Percentiles rank a stretch among this genome's conserved stretches.
Conservation (phyloP, 2,113 vertebrate genomes). For the Zapus hudsonius region DNA sequence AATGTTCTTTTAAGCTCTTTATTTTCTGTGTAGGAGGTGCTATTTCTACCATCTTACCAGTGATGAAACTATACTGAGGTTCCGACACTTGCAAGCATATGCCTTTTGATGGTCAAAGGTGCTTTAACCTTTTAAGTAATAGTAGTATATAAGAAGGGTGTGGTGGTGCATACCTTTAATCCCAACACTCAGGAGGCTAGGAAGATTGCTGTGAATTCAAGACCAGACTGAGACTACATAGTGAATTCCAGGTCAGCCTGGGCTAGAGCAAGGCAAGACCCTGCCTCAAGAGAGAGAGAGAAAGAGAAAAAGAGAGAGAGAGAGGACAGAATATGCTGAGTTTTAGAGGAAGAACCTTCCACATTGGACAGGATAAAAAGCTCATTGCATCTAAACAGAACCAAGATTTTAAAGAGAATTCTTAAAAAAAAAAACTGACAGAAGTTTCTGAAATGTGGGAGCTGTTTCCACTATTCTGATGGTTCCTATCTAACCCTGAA, state of each 20-base stretch:
- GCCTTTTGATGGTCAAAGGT: not conserved
- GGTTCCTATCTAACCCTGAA: not conserved
- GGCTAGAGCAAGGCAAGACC: no score
- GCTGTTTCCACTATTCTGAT: not conserved
- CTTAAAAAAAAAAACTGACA: not conserved
- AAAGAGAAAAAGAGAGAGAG: no score
- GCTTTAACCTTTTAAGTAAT: constrained; percentile 6
- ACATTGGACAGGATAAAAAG: not conserved
- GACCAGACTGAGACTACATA: no score
- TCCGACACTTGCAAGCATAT: not conserved
- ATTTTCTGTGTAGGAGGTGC: not conserved
- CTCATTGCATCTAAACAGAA: not conserved
- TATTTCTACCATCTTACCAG: not conserved
- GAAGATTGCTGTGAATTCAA: no score
- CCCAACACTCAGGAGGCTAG: no score
- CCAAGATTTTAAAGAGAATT: not conserved
- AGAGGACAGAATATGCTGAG: no score
- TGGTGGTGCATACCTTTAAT: no score
- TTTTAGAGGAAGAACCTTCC: not conserved
- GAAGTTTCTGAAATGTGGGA: not conserved
- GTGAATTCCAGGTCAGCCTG: no score
- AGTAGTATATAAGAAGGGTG: no score
- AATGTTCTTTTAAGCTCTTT: constrained; percentile 11
- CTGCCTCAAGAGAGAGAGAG: no score
- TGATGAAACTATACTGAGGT: not conserved